A percentile compares a stretch with the other conserved stretches of the same genome.
These are phyloP conservation scores for Enteromius fasciolatus DNA, from an alignment of 2,797 vertebrate genomes.

Conservation along the genomic window DNA sequence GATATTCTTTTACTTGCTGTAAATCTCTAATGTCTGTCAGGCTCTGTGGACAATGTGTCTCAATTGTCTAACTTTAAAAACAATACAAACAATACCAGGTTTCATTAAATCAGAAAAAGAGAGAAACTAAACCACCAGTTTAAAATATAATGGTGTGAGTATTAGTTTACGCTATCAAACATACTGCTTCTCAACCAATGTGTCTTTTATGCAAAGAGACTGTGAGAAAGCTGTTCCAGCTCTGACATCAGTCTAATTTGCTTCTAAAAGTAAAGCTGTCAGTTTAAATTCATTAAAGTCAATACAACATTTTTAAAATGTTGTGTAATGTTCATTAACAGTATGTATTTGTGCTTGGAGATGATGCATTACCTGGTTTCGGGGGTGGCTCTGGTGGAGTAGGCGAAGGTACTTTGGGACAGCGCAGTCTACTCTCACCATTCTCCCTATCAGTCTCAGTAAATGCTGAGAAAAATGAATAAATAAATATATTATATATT, in stretches of 20 bases:
- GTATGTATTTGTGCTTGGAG: not conserved
- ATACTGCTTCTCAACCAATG: not conserved
- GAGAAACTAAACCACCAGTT: not conserved
- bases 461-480: slow-evolving; percentile 71
- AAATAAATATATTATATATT: not conserved
- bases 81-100: not conserved
- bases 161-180: not conserved
- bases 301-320: not conserved
- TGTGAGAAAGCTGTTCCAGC: not conserved
- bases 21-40: not conserved
- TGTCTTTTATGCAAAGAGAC: not conserved
- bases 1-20: not conserved
- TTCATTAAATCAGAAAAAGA: not conserved
- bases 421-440: slow-evolving; percentile 71
- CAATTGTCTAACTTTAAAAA: not conserved
- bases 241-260: not conserved
- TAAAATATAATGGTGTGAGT: not conserved
- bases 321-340: not conserved
- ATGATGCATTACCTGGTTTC: slow-evolving; percentile 67
- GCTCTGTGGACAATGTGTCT: not conserved
- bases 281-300: not conserved
- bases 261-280: not conserved
- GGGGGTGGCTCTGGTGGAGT: slow-evolving; percentile 1
- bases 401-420: not conserved
- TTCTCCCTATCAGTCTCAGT: slow-evolving; percentile 77